Evolutionary conservation across 2,797 vertebrate genomes (phyloP).

Genomic region (Liparis tanakae): DNA sequence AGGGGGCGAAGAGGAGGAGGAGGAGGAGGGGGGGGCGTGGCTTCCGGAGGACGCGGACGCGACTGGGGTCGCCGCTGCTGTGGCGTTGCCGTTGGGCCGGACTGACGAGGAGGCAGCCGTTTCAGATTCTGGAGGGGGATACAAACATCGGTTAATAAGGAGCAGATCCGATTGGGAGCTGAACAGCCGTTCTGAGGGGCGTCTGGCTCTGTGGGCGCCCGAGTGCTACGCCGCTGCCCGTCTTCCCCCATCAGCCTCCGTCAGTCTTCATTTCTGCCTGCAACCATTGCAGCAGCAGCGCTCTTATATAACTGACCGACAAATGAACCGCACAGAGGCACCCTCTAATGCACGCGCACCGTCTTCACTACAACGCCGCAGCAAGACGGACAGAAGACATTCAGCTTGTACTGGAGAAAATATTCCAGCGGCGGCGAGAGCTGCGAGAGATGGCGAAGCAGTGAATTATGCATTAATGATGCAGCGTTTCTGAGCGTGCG

Average conservation of each 20-base stretch:
- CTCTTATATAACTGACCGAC: slow-evolving; percentile 72
- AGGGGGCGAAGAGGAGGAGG: slow-evolving; percentile 48
- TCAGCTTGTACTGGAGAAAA: slow-evolving; percentile 24
- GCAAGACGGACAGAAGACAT: slow-evolving; percentile 10
- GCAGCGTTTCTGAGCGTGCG: slow-evolving; percentile 5
- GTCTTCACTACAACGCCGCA: slow-evolving; percentile 29
- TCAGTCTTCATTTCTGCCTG: too few relatives aligned
- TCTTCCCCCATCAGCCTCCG: slow-evolving; percentile 82
- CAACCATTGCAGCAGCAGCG: slow-evolving; percentile 56
- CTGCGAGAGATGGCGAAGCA: neutral
- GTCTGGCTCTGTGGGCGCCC: slow-evolving; percentile 42
- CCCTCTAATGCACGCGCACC: slow-evolving; percentile 30
- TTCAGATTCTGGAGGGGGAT: slow-evolving; percentile 66
- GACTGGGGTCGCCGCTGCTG: slow-evolving; percentile 45
- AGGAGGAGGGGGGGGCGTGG: slow-evolving; percentile 25
- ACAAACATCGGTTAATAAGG: slow-evolving; percentile 45
- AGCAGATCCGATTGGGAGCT: slow-evolving; percentile 29
- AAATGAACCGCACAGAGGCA: slow-evolving; percentile 35
- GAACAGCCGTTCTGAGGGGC: slow-evolving; percentile 36
- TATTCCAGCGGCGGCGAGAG: slow-evolving; percentile 3
- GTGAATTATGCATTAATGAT: slow-evolving; percentile 1
- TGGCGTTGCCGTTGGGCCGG: slow-evolving; percentile 38
- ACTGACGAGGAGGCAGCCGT: slow-evolving; percentile 52
- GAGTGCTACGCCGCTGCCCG: slow-evolving; percentile 59
- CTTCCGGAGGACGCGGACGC: slow-evolving; percentile 57